phyloP scores from a whole-genome alignment of 2,113 vertebrate genomes.

The Clarias gariepinus region DNA sequence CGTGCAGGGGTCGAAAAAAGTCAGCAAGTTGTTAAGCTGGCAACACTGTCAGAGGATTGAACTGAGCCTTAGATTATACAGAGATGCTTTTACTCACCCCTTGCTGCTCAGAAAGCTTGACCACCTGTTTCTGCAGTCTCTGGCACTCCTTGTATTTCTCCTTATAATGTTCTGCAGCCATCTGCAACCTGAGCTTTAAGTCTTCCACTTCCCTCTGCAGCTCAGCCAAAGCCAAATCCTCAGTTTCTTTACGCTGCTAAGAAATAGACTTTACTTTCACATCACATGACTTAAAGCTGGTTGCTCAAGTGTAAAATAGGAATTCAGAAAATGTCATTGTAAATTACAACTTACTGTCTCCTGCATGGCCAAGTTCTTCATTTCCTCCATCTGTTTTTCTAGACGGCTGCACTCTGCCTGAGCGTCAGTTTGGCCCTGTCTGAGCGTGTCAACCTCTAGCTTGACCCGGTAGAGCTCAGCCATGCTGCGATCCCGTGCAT shows the following conservation, averaged over 20 bases:
- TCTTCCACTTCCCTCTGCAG: slow-evolving; percentile 96
- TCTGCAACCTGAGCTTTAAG: slow-evolving; percentile 93
- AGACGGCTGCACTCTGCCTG: slow-evolving; percentile 75
- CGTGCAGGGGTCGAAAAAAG: background rate
- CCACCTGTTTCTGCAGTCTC: slow-evolving; percentile 92
- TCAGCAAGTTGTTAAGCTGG: slow-evolving; percentile 3
- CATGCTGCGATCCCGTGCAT: slow-evolving; percentile 88
- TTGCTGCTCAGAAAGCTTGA: slow-evolving; percentile 85
- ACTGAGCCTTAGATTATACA: background rate
- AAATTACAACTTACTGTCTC: slow-evolving; percentile 74
- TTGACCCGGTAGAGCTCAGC: slow-evolving; percentile 88
- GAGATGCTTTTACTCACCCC: slow-evolving; percentile 74
- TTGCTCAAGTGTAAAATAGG: background rate
- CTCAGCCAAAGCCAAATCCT: slow-evolving; percentile 78
- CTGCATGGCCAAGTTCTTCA: slow-evolving; percentile 73
- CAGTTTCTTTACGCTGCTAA: slow-evolving; percentile 65
- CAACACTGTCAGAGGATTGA: background rate
- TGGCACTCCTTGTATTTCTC: slow-evolving; percentile 99
- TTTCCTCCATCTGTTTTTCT: slow-evolving; percentile 69
- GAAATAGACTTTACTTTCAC: background rate
- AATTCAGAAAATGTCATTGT: background rate
- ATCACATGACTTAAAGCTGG: background rate
- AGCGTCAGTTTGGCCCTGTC: slow-evolving; percentile 76
- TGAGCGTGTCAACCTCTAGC: slow-evolving; percentile 78
- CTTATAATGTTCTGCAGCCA: slow-evolving; percentile 98